Conservation (phyloP, 2,113 vertebrate genomes). For the Hemichromis elongatus region DNA sequence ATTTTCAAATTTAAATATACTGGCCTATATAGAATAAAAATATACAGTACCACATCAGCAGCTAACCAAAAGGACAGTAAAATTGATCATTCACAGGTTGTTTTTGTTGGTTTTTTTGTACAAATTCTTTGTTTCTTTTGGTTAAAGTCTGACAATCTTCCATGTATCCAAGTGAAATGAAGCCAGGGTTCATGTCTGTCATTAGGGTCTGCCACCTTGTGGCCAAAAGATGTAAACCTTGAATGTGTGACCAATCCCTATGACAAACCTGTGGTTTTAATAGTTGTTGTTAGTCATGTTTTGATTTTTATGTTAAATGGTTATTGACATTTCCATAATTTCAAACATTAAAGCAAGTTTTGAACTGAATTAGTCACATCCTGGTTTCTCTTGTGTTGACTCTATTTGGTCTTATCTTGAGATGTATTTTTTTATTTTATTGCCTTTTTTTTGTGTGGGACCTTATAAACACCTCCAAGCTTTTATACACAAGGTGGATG, state of each 20-base stretch:
- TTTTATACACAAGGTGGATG: background rate
- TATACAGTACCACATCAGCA: background rate
- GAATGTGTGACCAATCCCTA: background rate
- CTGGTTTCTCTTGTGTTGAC: background rate
- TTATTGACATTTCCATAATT: background rate
- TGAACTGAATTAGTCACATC: background rate
- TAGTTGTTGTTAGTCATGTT: background rate
- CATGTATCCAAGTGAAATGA: background rate
- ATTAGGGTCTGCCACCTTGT: conserved; percentile 46
- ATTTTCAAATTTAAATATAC: background rate
- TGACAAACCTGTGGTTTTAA: background rate
- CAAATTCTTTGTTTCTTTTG: background rate
- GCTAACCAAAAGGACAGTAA: conserved; percentile 29
- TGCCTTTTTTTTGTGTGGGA: background rate
- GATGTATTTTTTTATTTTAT: background rate
- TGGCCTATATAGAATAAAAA: background rate
- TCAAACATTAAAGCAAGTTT: conserved; percentile 4
- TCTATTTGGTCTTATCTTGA: background rate
- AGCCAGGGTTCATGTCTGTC: conserved; percentile 2
- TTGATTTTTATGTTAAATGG: background rate
- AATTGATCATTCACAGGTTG: background rate
- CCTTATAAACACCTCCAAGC: background rate
- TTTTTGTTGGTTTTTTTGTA: background rate
- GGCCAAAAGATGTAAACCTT: conserved; percentile 9
- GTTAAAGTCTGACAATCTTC: conserved; percentile 28